phyloP scores from a whole-genome alignment of 2,113 vertebrate genomes.

The Forbesichthys agassizii region DNA sequence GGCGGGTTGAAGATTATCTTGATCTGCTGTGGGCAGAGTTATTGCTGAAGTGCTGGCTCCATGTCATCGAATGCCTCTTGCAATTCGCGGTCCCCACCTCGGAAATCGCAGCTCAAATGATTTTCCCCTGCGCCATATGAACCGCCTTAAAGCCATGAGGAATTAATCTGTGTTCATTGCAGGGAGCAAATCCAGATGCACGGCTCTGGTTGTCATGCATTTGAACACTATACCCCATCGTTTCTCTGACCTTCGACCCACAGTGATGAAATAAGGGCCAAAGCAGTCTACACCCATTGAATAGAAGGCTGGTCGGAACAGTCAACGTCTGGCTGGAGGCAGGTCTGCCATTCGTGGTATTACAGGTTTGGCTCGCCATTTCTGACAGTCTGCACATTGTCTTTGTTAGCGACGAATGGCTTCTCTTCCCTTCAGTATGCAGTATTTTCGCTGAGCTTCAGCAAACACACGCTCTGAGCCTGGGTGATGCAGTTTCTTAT shows the following conservation, averaged over 20 bases:
- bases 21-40: background rate
- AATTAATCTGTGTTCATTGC: too few species aligned
- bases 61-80: background rate
- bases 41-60: background rate
- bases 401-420: slow-evolving; percentile 3
- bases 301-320: background rate
- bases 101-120: slow-evolving; percentile 1
- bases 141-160: too few species aligned
- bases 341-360: slow-evolving; percentile 10
- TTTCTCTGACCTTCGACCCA: too few species aligned
- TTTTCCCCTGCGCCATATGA: background rate
- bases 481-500: slow-evolving; percentile 10
- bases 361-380: background rate
- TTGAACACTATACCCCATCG: too few species aligned
- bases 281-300: background rate
- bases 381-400: slow-evolving; percentile 7
- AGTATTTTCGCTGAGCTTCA: slow-evolving; percentile 10
- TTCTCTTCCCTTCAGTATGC: slow-evolving; percentile 9
- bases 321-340: background rate
- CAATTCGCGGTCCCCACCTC: background rate
- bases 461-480: slow-evolving; percentile 13
- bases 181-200: too few species aligned
- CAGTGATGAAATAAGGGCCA: too few species aligned
- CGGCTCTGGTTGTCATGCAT: too few species aligned
- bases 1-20: background rate